Conservation (phyloP, 2,113 vertebrate species). For the Phylloscopus trochiloides region DNA sequence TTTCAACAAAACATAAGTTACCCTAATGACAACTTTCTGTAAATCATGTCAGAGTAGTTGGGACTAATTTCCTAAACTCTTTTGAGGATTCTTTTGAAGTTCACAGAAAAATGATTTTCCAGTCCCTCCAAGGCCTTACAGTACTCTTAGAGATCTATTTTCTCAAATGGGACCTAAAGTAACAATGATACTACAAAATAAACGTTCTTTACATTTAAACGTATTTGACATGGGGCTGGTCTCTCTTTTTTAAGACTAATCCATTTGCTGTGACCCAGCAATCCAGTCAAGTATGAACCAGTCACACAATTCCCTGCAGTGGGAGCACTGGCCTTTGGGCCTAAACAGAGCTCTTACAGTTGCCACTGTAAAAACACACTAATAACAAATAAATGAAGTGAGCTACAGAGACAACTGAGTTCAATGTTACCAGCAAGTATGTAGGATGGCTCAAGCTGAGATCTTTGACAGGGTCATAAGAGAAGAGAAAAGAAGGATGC, state of each 20-base stretch:
- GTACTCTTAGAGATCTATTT: slow-evolving; percentile 8
- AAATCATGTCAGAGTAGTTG: not conserved
- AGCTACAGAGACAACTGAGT: not conserved
- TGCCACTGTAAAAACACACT: not conserved
- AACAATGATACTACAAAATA: slow-evolving; percentile 3
- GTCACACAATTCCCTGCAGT: not conserved
- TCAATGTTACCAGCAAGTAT: not conserved
- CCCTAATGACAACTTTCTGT: slow-evolving; percentile 11
- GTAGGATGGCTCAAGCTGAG: not conserved
- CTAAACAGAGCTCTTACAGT: not conserved
- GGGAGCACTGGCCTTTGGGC: not conserved
- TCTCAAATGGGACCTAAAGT: not conserved
- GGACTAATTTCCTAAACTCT: slow-evolving; percentile 27
- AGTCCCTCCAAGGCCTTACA: not conserved
- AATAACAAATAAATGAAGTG: not conserved
- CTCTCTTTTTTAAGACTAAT: not conserved
- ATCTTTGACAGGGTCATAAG: not conserved
- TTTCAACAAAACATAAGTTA: slow-evolving; percentile 19
- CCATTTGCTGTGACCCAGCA: not conserved
- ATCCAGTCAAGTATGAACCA: slow-evolving; percentile 2
- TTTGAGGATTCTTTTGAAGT: slow-evolving; percentile 32
- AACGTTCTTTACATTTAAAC: slow-evolving; percentile 27
- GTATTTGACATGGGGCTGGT: not conserved
- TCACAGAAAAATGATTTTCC: slow-evolving; percentile 25
- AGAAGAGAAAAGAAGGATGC: not conserved